A percentile compares a stretch with the other conserved stretches of the same genome.
phyloP scores from a whole-genome alignment of 1,140 invertebrate species.

The Temnothorax nylanderi region DNA sequence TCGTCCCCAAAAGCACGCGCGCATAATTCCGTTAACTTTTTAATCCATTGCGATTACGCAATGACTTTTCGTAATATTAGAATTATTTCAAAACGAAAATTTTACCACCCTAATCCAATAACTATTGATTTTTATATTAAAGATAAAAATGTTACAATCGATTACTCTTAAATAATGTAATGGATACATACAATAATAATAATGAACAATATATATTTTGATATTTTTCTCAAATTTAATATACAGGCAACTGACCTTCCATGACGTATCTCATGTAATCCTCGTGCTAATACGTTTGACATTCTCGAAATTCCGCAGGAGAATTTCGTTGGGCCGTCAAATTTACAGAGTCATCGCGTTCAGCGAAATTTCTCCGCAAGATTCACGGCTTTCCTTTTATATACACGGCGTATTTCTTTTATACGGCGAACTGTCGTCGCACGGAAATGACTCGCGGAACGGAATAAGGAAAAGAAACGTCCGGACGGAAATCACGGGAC shows the following conservation, averaged over 20 bases:
- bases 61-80: neutral
- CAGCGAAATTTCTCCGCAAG: neutral
- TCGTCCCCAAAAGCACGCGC: neutral
- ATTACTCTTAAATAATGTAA: neutral
- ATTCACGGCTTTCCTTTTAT: neutral
- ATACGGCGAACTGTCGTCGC: neutral
- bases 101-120: neutral
- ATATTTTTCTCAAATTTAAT: neutral
- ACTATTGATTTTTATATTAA: neutral
- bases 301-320: neutral
- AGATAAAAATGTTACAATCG: neutral
- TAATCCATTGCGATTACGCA: neutral
- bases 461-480: conserved; percentile 24
- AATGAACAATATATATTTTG: neutral
- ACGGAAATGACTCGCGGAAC: conserved; percentile 39
- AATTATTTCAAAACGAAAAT: neutral
- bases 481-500: conserved; percentile 15
- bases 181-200: neutral
- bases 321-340: neutral
- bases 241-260: neutral
- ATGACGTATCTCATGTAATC: neutral
- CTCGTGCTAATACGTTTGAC: neutral
- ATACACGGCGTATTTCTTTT: neutral
- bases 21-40: neutral
- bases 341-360: neutral